These are phyloP conservation scores for Tholera decimalis DNA, from an alignment of 2,888 invertebrate species.

Conservation along the genomic window DNA sequence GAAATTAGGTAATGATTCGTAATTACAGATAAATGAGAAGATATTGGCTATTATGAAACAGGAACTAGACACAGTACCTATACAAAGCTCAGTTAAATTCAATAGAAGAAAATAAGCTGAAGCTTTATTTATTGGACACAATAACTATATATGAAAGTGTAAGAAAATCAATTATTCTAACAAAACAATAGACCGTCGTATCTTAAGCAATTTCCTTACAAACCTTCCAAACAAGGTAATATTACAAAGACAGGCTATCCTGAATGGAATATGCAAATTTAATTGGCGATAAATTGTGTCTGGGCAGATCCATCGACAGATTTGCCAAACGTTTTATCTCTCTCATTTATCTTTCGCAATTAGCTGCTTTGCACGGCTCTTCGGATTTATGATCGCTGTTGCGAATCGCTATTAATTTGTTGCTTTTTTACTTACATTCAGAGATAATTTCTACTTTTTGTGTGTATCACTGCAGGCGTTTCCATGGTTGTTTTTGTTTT, in stretches of 20 bases:
- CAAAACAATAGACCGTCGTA: slow-evolving; percentile 44
- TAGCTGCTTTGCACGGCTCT: slow-evolving; percentile 61
- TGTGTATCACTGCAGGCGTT: slow-evolving; percentile 32
- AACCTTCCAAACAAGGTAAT: slow-evolving; percentile 46
- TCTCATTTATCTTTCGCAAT: slow-evolving; percentile 60
- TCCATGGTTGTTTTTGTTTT: slow-evolving; percentile 43
- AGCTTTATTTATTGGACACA: slow-evolving; percentile 26
- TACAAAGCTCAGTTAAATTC: slow-evolving; percentile 16
- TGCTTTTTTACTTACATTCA: slow-evolving; percentile 38
- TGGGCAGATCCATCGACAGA: slow-evolving; percentile 55
- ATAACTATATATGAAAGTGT: slow-evolving; percentile 23
- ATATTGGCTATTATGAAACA: slow-evolving; percentile 12
- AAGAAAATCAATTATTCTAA: slow-evolving; percentile 39
- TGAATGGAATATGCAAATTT: slow-evolving; percentile 60
- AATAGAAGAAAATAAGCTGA: slow-evolving; percentile 6
- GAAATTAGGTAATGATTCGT: not conserved
- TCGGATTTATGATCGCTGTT: slow-evolving; percentile 54
- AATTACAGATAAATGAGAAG: not conserved
- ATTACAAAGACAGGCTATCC: slow-evolving; percentile 43
- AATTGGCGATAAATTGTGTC: slow-evolving; percentile 62
- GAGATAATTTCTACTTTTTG: slow-evolving; percentile 42
- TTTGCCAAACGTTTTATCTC: slow-evolving; percentile 64
- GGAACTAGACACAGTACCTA: not conserved
- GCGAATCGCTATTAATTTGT: slow-evolving; percentile 58
- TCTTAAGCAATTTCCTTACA: slow-evolving; percentile 36